A percentile compares a stretch with the other conserved stretches of the same genome.
phyloP scores from a whole-genome alignment of 2,113 vertebrate species.

The Pandion haliaetus region DNA sequence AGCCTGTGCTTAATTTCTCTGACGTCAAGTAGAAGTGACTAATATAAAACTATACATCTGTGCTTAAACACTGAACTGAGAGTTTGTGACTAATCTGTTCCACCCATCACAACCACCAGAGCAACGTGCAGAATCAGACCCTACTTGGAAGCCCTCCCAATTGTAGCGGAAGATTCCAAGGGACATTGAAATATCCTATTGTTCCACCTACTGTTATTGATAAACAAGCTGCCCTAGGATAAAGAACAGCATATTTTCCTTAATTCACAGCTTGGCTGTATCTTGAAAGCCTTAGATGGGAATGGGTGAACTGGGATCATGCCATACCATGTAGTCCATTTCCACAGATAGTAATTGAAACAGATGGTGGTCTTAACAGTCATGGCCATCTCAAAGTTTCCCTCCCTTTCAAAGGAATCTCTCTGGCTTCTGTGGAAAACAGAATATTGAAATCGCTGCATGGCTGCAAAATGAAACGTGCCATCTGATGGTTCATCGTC shows the following conservation, averaged over 20 bases:
- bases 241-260: not conserved
- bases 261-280: not conserved
- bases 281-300: not conserved
- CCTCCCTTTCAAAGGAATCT: not conserved
- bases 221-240: not conserved
- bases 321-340: accelerated
- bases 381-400: not conserved
- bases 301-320: not conserved
- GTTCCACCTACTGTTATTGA: not conserved
- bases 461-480: not conserved
- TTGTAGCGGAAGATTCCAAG: not conserved
- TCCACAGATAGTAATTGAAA: not conserved
- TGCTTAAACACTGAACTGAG: not conserved
- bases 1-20: not conserved
- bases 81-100: slow-evolving; percentile 12
- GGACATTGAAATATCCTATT: not conserved
- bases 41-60: not conserved
- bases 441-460: not conserved
- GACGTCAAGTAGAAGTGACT: slow-evolving; percentile 18
- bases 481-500: not conserved
- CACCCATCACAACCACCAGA: not conserved
- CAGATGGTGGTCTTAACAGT: not conserved
- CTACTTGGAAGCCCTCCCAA: not conserved
- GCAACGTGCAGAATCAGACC: not conserved
- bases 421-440: not conserved